These are phyloP conservation scores for Kobus ellipsiprymnus DNA, from an alignment of 2,113 vertebrate species.

Conservation along the genomic window DNA sequence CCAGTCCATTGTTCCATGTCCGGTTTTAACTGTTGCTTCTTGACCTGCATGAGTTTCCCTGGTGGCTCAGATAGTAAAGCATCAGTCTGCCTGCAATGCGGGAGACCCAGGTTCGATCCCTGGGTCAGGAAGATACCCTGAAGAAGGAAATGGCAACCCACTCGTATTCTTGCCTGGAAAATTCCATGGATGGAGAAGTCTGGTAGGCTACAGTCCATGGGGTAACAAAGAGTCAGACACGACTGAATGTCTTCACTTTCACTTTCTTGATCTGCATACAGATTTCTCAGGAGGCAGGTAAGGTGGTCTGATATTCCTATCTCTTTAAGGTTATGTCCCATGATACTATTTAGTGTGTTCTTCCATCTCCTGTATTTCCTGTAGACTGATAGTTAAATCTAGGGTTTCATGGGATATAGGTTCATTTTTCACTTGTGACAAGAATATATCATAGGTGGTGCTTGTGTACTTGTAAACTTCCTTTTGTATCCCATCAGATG, in stretches of 20 bases:
- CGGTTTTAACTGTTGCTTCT: not conserved
- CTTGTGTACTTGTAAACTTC: not conserved
- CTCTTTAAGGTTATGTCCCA: slow-evolving; percentile 9
- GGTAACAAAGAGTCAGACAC: not conserved
- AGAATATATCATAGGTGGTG: not conserved
- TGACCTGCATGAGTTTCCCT: not conserved
- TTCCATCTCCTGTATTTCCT: slow-evolving; percentile 17
- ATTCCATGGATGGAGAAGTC: not conserved
- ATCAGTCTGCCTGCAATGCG: not conserved
- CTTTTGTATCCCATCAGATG: not conserved
- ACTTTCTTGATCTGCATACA: not conserved
- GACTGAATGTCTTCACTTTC: not conserved
- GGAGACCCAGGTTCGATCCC: not conserved
- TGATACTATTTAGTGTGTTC: slow-evolving; percentile 4
- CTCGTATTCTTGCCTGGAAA: not conserved
- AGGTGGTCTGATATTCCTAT: slow-evolving; percentile 3
- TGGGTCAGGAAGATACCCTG: not conserved
- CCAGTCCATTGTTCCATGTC: not conserved
- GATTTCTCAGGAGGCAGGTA: not conserved
- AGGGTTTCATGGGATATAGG: not conserved
- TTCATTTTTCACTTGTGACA: not conserved
- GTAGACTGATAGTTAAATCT: not conserved
- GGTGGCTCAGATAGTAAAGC: not conserved
- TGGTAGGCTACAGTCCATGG: not conserved
- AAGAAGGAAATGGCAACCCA: not conserved